phyloP scores from a whole-genome alignment of 2,797 vertebrate genomes.

The Sebastes paucispinis region DNA sequence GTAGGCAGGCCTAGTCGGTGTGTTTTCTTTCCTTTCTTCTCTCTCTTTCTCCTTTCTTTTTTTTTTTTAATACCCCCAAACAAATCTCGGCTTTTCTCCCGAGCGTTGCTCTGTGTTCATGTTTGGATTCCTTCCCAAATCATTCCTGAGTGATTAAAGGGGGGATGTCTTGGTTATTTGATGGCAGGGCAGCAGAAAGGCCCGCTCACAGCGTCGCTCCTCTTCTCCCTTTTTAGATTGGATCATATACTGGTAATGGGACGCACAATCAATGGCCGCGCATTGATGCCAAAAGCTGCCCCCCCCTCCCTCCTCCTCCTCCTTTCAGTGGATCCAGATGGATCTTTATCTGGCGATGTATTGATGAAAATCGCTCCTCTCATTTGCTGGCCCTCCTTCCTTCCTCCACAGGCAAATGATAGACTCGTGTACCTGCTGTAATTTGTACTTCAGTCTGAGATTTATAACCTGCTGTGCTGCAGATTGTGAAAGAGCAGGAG shows the following conservation, averaged over 20 bases:
- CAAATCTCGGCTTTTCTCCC: conserved; percentile 66
- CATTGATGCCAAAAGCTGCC: conserved; percentile 75
- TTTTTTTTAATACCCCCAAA: conserved; percentile 58
- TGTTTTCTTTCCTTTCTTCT: conserved; percentile 58
- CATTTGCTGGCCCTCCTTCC: conserved; percentile 73
- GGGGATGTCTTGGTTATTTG: conserved; percentile 73
- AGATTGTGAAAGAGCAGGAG: conserved; percentile 13
- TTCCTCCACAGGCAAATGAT: conserved; percentile 73
- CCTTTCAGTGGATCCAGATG: conserved; percentile 83
- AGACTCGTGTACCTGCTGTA: conserved; percentile 72
- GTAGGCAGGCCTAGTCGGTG: conserved; percentile 50
- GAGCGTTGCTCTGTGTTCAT: conserved; percentile 61
- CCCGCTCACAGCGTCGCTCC: conserved; percentile 57
- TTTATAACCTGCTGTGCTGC: conserved; percentile 63
- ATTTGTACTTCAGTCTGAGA: conserved; percentile 54
- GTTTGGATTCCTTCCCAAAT: conserved; percentile 81
- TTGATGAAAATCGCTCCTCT: conserved; percentile 77
- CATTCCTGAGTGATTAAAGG: conserved; percentile 72
- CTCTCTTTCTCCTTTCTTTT: conserved; percentile 10
- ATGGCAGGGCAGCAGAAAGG: conserved; percentile 69
- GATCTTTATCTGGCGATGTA: conserved; percentile 83
- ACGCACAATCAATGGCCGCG: conserved; percentile 79
- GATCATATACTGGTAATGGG: conserved; percentile 81
- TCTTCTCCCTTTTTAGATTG: conserved; percentile 73
- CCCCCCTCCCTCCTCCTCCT: conserved; percentile 35